Evolutionary conservation across 2,113 vertebrate species (phyloP).

Genomic region (Diadophis punctatus): DNA sequence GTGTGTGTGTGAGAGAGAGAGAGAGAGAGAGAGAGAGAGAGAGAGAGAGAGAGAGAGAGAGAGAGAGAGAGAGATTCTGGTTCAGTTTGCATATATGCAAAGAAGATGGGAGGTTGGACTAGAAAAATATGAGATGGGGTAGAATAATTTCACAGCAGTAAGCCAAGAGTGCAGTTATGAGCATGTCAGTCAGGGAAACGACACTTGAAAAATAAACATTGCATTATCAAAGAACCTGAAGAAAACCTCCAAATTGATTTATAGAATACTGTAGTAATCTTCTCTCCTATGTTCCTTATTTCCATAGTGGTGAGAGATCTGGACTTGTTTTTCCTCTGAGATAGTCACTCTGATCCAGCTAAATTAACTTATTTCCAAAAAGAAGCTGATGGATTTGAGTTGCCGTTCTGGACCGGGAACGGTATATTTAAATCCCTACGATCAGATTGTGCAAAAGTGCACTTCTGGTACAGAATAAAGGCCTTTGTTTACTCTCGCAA

Average conservation of each 20-base stretch:
- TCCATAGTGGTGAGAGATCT: slow-evolving; percentile 43
- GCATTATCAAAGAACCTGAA: slow-evolving; percentile 53
- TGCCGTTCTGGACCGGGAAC: neutral
- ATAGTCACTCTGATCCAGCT: neutral
- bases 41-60: too few relatives aligned
- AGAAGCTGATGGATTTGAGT: neutral
- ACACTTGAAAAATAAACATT: slow-evolving; percentile 59
- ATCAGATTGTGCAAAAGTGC: neutral
- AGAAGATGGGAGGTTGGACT: slow-evolving; percentile 30
- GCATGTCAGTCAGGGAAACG: slow-evolving; percentile 40
- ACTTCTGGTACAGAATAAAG: neutral
- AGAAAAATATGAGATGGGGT: neutral
- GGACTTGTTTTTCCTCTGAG: slow-evolving; percentile 18
- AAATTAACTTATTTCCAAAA: neutral
- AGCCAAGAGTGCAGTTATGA: slow-evolving; percentile 56
- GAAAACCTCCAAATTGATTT: slow-evolving; percentile 59
- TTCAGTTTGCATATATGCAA: slow-evolving; percentile 57
- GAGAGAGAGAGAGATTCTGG: slow-evolving; percentile 46
- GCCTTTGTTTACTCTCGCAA: neutral
- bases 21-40: too few relatives aligned
- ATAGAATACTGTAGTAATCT: slow-evolving; percentile 36
- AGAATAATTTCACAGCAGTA: slow-evolving; percentile 58
- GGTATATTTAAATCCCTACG: neutral
- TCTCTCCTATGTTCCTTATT: slow-evolving; percentile 49
- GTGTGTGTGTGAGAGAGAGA: too few relatives aligned